Evolutionary conservation across 2,888 invertebrate species (phyloP).

Genomic region (Acleris emargana): DNA sequence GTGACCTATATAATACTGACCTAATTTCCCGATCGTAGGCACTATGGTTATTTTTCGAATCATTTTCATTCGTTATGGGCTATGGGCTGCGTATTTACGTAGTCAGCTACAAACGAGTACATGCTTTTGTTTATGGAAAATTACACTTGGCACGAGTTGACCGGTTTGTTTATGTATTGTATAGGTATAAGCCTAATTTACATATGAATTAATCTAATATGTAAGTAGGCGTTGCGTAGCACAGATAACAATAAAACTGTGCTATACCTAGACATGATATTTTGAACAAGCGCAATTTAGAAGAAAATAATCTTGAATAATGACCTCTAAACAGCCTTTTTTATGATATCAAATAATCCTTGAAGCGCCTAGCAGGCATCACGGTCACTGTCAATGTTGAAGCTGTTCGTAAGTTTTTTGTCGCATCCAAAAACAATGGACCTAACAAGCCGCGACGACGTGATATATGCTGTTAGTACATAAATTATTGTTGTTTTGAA

Average conservation of each 20-base stretch:
- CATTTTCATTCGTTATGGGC: slow-evolving; percentile 7
- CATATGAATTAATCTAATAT: slow-evolving; percentile 24
- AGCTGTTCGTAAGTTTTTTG: slow-evolving; percentile 22
- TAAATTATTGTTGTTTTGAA: background rate
- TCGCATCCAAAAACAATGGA: slow-evolving; percentile 20
- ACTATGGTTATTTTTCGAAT: slow-evolving; percentile 6
- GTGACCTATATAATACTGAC: slow-evolving; percentile 17
- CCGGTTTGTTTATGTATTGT: slow-evolving; percentile 14
- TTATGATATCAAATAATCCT: background rate
- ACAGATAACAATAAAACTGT: slow-evolving; percentile 11
- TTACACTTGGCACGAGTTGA: slow-evolving; percentile 22
- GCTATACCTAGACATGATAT: background rate
- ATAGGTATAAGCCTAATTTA: slow-evolving; percentile 30
- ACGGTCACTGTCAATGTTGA: slow-evolving; percentile 28
- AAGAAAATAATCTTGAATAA: no score
- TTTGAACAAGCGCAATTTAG: background rate
- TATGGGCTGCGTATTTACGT: slow-evolving; percentile 18
- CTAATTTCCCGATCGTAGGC: slow-evolving; percentile 9
- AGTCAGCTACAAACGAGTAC: background rate
- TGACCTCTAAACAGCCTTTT: background rate
- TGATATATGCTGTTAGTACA: background rate
- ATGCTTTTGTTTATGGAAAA: slow-evolving; percentile 31
- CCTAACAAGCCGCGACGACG: slow-evolving; percentile 4
- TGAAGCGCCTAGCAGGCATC: background rate
- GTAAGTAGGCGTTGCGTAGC: slow-evolving; percentile 2